Base-by-base conservation (phyloP, 64 coral and sea anemone species). In the Anthopleura sola region DNA sequence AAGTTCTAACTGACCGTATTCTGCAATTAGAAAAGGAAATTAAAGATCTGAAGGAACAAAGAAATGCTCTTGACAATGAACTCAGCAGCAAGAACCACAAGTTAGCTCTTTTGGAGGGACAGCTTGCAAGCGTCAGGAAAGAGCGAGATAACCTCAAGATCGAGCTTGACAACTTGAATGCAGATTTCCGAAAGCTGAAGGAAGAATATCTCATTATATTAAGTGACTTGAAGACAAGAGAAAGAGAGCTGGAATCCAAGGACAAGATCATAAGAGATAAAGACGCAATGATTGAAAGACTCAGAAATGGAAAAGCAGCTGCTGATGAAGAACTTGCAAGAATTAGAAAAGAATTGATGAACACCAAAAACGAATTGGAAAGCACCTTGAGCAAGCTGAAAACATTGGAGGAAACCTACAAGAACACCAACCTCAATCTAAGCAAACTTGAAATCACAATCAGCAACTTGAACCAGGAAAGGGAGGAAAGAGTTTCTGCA, bases 371-470 rank as follows among this genome's bases (percentile, higher is more conserved):
- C 60, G 74, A 76, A 19, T 62, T 97, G 38, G 94, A 97, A n/a
- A 58, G 84, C 21, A 78, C 94, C 32, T 62, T 89, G 21, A 97
- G 86, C 83, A 97, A 97, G 40, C 86, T 92, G 24, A 89, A 87
- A 66, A 60, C 91, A 21, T 53, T 97, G 29, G 95, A 97, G 90
- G 92, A 90, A 74, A 93, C 46, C 57, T 55, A 90, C 18, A 97
- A 93, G 75, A 85, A 90, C 36, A 60, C 88, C 83, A 93, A 93
- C 51, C 69, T 90, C 81, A 97, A 90, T 48, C 50, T 97, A 44
- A 97, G 78, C 74, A 97, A 97, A 77, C 91, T 97, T 56, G 95
- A 97, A 74, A 81, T 97, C 8, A 89, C 85, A 16, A 97, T 97
- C 87, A 50, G 36, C 23, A 97, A 93, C 48, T 86, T 97, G 32